Base-by-base conservation (phyloP, 1,140 invertebrate genomes). In the Cotesia glomerata region DNA sequence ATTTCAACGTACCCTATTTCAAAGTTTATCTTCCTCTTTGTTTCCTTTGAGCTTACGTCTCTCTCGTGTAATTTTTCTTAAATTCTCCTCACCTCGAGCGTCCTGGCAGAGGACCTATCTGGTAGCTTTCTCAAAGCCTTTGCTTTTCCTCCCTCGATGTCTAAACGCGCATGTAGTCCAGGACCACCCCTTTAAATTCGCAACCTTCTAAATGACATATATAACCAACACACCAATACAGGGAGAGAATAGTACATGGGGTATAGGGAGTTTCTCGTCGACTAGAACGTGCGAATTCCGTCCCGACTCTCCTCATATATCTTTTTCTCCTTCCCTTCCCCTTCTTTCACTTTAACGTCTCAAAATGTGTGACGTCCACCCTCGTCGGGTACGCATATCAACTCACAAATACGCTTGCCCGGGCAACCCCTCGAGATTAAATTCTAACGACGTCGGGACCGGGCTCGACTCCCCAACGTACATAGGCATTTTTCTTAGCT, bases 401-500 rank as follows among this genome's bases (percentile, higher is more conserved):
- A 73, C 72, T 69, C 71, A 69, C 71, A 76, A 66, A 79, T 74
- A 59, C 52, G 71, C 76, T 59, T 73, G 64, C 58, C 58, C 49
- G 74, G 73, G 74, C 66, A 79, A 72, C 65, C 76, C 79, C 76
- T 80, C 80, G 82, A 85, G 84, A 85, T 85, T 85, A 85, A 85
- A 85, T 84, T 85, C 84, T 82, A 82, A 83, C 80, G 79, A 79
- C 75, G 75, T 71, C 67, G 74, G 72, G 51, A 36, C 52, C 69
- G 56, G 69, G 69, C 78, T 59, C 39, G 9, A n/a, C 16, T 49
- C 63, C 16, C 68, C 51, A 45, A 51, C 56, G 62, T 39, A 59
- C 16, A 45, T 7, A 77, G 78, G 84, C 82, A 85, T 85, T 85
- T 85, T 85, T 85, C 84, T 85, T 85, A 85, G 80, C 81, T 85